Conservation (phyloP, 2,113 vertebrate genomes). For the Cephalopholis sonnerati region DNA sequence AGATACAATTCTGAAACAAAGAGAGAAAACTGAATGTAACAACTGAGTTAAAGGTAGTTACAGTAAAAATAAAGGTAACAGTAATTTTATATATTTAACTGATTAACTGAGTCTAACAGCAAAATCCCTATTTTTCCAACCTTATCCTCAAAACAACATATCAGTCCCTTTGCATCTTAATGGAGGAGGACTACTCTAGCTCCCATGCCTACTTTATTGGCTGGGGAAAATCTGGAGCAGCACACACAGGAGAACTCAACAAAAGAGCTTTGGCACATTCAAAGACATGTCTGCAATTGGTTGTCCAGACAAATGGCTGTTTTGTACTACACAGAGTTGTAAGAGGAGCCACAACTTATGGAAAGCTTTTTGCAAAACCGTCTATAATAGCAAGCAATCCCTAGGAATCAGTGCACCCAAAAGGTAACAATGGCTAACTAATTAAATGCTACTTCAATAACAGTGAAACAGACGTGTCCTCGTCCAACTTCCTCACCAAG, state of each 20-base stretch:
- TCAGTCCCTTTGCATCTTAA: neutral
- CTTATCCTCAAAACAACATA: neutral
- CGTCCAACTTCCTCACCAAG: too few relatives aligned
- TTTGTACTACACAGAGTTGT: neutral
- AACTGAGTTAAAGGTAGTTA: too few relatives aligned
- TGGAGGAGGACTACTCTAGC: neutral
- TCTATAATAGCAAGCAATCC: neutral
- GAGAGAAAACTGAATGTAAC: too few relatives aligned
- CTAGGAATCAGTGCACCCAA: neutral
- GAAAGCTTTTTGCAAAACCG: neutral
- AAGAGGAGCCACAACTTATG: neutral
- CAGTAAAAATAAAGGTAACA: too few relatives aligned
- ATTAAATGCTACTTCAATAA: neutral
- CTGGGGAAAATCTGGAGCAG: too few relatives aligned
- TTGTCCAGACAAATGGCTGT: too few relatives aligned
- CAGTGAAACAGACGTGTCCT: neutral
- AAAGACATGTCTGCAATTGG: too few relatives aligned
- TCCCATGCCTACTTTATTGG: neutral
- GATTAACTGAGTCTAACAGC: neutral
- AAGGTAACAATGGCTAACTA: neutral
- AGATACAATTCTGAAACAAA: neutral
- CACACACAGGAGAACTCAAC: too few relatives aligned
- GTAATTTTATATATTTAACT: neutral
- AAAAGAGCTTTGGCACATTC: too few relatives aligned
- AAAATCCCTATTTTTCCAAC: neutral